A percentile compares a stretch with the other conserved stretches of the same genome.
phyloP scores from a whole-genome alignment of 2,113 vertebrate genomes.

The Irena cyanogastra region DNA sequence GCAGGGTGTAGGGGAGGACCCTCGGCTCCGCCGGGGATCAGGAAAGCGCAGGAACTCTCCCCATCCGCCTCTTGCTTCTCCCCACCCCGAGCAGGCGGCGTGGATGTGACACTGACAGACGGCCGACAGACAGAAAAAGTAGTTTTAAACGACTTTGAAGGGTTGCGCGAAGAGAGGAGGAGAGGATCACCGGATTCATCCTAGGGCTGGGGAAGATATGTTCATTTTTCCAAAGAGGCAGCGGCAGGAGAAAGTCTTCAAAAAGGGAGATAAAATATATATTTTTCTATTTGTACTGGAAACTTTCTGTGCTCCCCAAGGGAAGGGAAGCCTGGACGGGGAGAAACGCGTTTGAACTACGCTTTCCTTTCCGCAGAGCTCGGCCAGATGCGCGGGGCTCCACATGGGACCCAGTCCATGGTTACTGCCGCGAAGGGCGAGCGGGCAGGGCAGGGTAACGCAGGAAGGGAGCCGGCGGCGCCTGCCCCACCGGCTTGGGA shows the following conservation, averaged over 20 bases:
- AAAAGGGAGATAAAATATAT: neutral
- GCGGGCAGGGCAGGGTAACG: too few relatives aligned
- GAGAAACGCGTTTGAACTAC: rapidly evolving
- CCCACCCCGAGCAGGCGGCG: slow-evolving; percentile 57
- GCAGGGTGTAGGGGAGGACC: neutral
- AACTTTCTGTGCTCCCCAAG: neutral
- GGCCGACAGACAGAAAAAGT: slow-evolving; percentile 70
- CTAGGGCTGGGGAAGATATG: neutral
- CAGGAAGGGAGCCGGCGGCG: rapidly evolving
- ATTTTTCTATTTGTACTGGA: neutral
- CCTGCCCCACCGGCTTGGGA: too few relatives aligned
- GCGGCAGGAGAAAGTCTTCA: too few relatives aligned
- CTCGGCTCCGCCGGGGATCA: rapidly evolving
- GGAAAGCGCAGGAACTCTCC: slow-evolving; percentile 27
- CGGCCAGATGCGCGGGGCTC: neutral
- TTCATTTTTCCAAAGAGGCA: neutral
- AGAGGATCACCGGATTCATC: neutral
- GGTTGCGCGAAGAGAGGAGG: neutral
- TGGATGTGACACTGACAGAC: slow-evolving; percentile 79
- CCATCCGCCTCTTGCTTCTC: neutral
- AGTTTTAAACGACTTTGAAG: slow-evolving; percentile 77
- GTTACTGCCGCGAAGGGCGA: neutral
- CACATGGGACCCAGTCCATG: rapidly evolving
- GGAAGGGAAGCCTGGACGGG: rapidly evolving
- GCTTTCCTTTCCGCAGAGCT: neutral